Conservation (phyloP, 2,888 invertebrate genomes). For the Megaustenia siamemsis region DNA sequence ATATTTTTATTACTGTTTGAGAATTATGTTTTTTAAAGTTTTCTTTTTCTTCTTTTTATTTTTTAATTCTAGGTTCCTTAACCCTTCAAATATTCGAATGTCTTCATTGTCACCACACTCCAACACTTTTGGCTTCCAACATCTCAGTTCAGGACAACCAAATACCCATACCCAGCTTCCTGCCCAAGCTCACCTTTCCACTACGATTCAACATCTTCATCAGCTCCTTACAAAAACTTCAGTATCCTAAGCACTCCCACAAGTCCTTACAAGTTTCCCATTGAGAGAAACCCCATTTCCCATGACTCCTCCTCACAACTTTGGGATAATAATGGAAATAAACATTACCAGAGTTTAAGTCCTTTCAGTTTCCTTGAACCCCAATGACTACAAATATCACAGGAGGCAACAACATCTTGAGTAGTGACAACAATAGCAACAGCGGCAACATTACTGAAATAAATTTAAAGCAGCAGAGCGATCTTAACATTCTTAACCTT, state of each 20-base stretch:
- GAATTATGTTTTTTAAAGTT: no score
- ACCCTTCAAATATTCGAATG: slow-evolving; percentile 10
- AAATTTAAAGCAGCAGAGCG: slow-evolving; percentile 25
- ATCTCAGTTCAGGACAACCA: slow-evolving; percentile 13
- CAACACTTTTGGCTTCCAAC: slow-evolving; percentile 30
- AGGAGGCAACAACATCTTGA: neutral
- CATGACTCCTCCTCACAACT: slow-evolving; percentile 1
- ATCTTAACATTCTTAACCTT: slow-evolving; percentile 24
- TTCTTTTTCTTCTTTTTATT: neutral
- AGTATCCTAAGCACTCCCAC: slow-evolving; percentile 16
- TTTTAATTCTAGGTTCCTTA: slow-evolving; percentile 18
- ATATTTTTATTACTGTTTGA: no score
- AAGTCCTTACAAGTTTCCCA: slow-evolving; percentile 21
- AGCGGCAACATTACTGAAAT: neutral
- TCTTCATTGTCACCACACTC: slow-evolving; percentile 40
- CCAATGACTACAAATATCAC: neutral
- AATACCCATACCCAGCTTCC: slow-evolving; percentile 39
- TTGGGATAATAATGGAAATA: slow-evolving; percentile 47
- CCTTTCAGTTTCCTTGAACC: neutral
- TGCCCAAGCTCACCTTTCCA: slow-evolving; percentile 49
- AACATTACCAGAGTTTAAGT: neutral
- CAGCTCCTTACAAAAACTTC: slow-evolving; percentile 16
- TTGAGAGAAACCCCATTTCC: neutral
- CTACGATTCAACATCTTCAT: neutral
- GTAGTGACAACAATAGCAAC: slow-evolving; percentile 20